phyloP scores from a whole-genome alignment of 2,888 invertebrate genomes.

The Chymomyza procnemis region DNA sequence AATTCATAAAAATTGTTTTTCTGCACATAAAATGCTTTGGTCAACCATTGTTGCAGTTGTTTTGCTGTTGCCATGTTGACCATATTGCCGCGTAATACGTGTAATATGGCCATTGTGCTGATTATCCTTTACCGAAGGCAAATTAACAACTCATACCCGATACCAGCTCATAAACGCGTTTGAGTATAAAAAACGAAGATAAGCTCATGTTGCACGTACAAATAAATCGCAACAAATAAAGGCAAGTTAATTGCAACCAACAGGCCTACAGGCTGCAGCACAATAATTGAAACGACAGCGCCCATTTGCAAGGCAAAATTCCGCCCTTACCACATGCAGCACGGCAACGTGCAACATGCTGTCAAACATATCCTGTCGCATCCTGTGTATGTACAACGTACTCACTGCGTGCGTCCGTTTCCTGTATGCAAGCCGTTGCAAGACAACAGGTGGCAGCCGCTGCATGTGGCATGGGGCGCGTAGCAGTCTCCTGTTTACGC shows the following conservation, averaged over 20 bases:
- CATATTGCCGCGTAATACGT: slow-evolving; percentile 20
- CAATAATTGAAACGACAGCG: slow-evolving; percentile 45
- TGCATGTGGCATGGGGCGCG: slow-evolving; percentile 55
- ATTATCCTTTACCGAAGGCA: slow-evolving; percentile 46
- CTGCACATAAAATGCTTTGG: slow-evolving; percentile 28
- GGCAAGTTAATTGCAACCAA: slow-evolving; percentile 14
- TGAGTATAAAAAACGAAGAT: slow-evolving; percentile 76
- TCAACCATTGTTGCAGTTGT: slow-evolving; percentile 30
- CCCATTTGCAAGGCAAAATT: slow-evolving; percentile 64
- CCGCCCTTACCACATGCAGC: not conserved
- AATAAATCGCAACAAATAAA: slow-evolving; percentile 59
- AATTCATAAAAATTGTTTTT: slow-evolving; percentile 74
- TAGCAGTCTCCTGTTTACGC: slow-evolving; percentile 41
- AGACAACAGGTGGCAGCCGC: slow-evolving; percentile 80
- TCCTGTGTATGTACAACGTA: slow-evolving; percentile 18
- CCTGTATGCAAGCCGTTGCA: slow-evolving; percentile 54
- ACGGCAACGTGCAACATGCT: slow-evolving; percentile 63
- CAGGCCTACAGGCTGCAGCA: not conserved
- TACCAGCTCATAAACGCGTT: slow-evolving; percentile 66
- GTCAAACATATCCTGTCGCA: slow-evolving; percentile 69
- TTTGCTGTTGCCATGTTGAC: slow-evolving; percentile 36
- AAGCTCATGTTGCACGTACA: slow-evolving; percentile 62
- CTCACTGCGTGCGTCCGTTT: slow-evolving; percentile 30
- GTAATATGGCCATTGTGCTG: slow-evolving; percentile 65
- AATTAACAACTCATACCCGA: slow-evolving; percentile 21